These are phyloP conservation scores for Augochlorella aurata DNA, from an alignment of 2,888 invertebrate genomes.

Conservation along the genomic window DNA sequence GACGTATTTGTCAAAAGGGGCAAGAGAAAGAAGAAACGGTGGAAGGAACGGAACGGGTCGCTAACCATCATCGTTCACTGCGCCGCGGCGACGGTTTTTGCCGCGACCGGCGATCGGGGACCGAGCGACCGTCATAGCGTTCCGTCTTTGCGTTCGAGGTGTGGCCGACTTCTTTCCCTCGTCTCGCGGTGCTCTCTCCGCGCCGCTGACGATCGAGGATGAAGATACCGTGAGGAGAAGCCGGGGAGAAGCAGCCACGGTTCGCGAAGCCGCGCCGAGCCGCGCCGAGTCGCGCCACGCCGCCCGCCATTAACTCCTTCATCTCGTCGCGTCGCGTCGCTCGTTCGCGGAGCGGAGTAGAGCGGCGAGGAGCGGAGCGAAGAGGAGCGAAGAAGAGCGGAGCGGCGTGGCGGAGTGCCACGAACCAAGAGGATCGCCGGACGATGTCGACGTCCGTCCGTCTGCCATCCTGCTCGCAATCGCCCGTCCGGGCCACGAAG, in stretches of 20 bases:
- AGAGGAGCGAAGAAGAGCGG: background rate
- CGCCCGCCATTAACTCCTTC: constrained; percentile 6
- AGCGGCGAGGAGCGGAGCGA: background rate
- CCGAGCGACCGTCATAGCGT: constrained; percentile 6
- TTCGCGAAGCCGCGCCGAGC: background rate
- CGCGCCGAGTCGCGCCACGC: background rate
- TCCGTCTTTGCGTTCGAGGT: constrained; percentile 42
- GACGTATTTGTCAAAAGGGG: constrained; percentile 38
- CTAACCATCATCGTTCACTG: constrained; percentile 18
- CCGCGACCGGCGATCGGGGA: constrained; percentile 7
- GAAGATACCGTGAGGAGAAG: constrained; percentile 40
- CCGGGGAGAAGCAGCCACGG: constrained; percentile 2
- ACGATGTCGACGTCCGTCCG: constrained; percentile 8
- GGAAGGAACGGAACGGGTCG: constrained; percentile 21
- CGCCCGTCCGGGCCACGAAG: background rate
- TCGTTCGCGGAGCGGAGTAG: background rate
- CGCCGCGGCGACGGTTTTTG: constrained; percentile 36
- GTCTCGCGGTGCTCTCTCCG: constrained; percentile 2
- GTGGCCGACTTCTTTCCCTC: constrained; percentile 52
- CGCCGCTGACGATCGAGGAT: constrained; percentile 50
- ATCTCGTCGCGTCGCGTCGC: background rate
- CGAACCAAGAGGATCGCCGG: background rate
- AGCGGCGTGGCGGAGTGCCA: background rate
- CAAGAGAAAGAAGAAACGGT: constrained; percentile 5
- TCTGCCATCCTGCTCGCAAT: background rate